These are phyloP conservation scores for Octopus sinensis DNA, from an alignment of 1,140 invertebrate species.

Conservation along the genomic window DNA sequence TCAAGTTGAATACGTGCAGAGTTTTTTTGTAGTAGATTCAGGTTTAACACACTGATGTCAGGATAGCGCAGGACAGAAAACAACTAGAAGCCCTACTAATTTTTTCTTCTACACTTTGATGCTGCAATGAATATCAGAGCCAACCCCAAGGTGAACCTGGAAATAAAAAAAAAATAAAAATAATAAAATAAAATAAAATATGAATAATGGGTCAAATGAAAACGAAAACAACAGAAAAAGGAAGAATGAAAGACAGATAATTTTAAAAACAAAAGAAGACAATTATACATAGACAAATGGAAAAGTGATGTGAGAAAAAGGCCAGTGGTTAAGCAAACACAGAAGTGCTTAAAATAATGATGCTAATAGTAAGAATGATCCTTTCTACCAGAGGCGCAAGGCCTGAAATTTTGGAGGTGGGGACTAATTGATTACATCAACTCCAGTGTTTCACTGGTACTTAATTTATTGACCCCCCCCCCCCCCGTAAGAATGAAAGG, in stretches of 20 bases:
- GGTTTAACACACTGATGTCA: background rate
- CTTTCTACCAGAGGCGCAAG: too few relatives aligned
- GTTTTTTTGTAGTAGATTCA: background rate
- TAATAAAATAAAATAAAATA: background rate
- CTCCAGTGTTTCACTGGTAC: too few relatives aligned
- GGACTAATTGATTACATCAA: too few relatives aligned
- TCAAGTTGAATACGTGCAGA: background rate
- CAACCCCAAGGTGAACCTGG: slow-evolving; percentile 4
- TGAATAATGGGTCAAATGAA: background rate
- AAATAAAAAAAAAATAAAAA: background rate
- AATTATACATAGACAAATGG: background rate
- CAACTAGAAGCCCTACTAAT: slow-evolving; percentile 6
- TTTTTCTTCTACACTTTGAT: background rate
- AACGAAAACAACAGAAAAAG: background rate
- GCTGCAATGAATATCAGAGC: background rate
- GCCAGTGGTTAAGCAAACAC: background rate
- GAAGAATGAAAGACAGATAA: background rate
- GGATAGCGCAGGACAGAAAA: slow-evolving; percentile 1
- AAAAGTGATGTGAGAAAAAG: background rate
- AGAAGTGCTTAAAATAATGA: too few relatives aligned
- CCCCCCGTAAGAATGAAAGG: too few relatives aligned
- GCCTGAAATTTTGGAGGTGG: too few relatives aligned
- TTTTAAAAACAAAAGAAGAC: background rate
- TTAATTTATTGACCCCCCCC: too few relatives aligned
- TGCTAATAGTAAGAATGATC: too few relatives aligned